Conservation (phyloP, 2,113 vertebrate genomes). For the Callopanchax toddi region DNA sequence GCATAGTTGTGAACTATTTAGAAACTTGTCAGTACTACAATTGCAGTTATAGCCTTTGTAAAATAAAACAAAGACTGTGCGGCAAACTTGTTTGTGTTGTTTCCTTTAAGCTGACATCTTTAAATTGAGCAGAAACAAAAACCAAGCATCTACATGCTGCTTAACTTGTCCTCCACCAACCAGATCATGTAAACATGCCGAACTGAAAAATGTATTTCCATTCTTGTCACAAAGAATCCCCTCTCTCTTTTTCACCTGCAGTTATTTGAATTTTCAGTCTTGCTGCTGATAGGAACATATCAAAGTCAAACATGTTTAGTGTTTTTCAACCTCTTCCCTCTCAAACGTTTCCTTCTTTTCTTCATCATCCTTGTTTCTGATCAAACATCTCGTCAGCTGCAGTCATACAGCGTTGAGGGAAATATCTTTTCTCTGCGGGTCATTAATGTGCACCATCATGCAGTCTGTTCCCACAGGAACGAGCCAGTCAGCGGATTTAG, state of each 20-base stretch:
- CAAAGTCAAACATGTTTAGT: constrained; percentile 40
- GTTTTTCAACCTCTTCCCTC: too few species aligned
- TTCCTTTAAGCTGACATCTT: neutral
- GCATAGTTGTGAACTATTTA: too few species aligned
- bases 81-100: too few species aligned
- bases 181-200: neutral
- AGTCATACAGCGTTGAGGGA: constrained; percentile 12
- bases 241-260: constrained; percentile 19
- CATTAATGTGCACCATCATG: constrained; percentile 63
- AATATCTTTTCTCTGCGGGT: constrained; percentile 39
- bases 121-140: neutral
- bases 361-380: constrained; percentile 28
- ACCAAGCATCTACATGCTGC: neutral
- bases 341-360: neutral
- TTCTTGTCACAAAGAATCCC: constrained; percentile 1
- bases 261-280: constrained; percentile 41
- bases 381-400: constrained; percentile 30
- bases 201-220: neutral
- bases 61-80: too few species aligned
- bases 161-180: accelerated
- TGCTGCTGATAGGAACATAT: constrained; percentile 29
- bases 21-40: too few species aligned
- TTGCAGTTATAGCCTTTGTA: too few species aligned
- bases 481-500: constrained; percentile 57
- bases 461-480: constrained; percentile 53